Evolutionary conservation across 2,113 vertebrate genomes (phyloP), one percentile per base, ranked within the genome.

Genomic region (Lasiurus cinereus): DNA sequence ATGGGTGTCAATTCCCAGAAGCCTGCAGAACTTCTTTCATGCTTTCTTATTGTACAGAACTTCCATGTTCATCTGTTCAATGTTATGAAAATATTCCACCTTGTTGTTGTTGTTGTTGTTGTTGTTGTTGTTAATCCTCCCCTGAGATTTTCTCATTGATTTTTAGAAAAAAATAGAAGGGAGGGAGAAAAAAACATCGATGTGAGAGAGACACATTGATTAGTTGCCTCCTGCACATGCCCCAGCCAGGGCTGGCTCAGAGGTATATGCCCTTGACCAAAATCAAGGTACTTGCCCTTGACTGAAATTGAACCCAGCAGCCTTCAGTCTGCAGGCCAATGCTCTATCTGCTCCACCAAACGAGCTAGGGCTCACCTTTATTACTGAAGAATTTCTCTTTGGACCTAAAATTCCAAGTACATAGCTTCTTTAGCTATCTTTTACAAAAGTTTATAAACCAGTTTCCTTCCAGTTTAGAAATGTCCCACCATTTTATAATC

Each of bases 41-140:
- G 94, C 77, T 72, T 94, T 72, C 54, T 56, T 82, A 22, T 64
- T 29, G 50, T 36, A 77, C 14, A 95, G 46, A 83, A 52, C 64
- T 83, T 76, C 85, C 21, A 73, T 83, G 78, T 83, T 73, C 76
- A 84, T 50, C 66, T 83, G 83, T 83, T 72, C 76, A 85, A 33
- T 52, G 79, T 56, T 89, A 69, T 54, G n/a, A 85, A 92, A 52
- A 66, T 69, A 76, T 4, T 77, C 72, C 15, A n/a, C 6, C 22
- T 59, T 59, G 1, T 54, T 54, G 1, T 54, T 54, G 18, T 54
- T 54, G 52, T 59, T 59, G 1, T 54, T 54, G 1, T 54, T 54
- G 18, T 54, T 54, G 52, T 54, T 54, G 52, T 54, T 54, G 52
- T 24, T 59, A 24, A 59, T 62, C 56, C 22, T 62, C 22, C 56